These are phyloP conservation scores for Bombus pascuorum DNA, from an alignment of 1,140 invertebrate genomes.

Conservation along the genomic window DNA sequence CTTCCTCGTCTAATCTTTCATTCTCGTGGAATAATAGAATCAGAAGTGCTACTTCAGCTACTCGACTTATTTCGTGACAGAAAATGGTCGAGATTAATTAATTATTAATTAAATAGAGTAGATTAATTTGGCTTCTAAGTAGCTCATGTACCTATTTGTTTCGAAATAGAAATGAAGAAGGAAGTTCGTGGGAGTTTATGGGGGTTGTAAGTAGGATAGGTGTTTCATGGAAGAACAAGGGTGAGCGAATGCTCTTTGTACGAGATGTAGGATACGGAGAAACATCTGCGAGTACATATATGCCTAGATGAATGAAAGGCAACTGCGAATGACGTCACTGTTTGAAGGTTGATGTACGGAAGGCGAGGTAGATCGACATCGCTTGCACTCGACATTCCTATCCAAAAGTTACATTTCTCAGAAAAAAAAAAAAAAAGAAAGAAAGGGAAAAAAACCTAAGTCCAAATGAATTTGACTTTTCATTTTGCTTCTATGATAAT, in stretches of 20 bases:
- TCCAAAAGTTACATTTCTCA: no score
- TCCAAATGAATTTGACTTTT: no score
- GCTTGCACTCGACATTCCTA: no score
- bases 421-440: no score
- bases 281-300: background rate
- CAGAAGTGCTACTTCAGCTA: no score
- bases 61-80: no score
- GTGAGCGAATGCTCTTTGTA: background rate
- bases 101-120: no score
- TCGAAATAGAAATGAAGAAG: background rate
- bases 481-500: no score
- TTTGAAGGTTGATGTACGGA: background rate
- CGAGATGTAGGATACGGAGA: background rate
- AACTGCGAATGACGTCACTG: conserved; percentile 12
- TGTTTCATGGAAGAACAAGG: background rate
- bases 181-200: background rate
- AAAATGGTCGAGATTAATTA: no score
- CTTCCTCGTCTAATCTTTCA: background rate
- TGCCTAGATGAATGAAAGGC: conserved; percentile 15
- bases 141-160: no score
- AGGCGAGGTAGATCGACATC: background rate
- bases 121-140: no score
- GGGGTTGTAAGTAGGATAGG: background rate
- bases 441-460: fast-evolving
- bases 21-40: background rate